Percentiles rank a stretch among this genome's conserved stretches.
phyloP scores from a whole-genome alignment of 1,140 invertebrate species.

The Papilio glaucus region DNA sequence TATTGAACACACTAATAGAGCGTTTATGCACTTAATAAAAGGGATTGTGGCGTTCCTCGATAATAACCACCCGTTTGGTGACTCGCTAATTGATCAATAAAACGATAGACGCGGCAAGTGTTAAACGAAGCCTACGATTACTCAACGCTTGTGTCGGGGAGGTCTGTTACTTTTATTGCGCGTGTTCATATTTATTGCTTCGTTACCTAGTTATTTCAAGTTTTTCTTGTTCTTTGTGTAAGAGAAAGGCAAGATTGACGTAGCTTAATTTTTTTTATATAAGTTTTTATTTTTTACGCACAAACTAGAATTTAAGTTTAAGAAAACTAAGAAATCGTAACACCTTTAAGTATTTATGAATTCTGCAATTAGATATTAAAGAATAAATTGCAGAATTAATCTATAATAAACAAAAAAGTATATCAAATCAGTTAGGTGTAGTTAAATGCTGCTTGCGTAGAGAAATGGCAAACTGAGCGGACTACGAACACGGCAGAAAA shows the following conservation, averaged over 20 bases:
- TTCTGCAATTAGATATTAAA: no score
- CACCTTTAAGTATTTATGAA: no score
- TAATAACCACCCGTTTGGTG: conserved; percentile 21
- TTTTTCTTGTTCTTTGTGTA: conserved; percentile 14
- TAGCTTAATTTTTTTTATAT: not conserved
- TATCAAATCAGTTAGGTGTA: no score
- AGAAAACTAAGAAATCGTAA: no score
- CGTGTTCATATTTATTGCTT: conserved; percentile 19
- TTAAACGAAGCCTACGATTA: conserved; percentile 22
- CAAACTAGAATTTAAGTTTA: no score
- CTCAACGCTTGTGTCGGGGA: conserved; percentile 11
- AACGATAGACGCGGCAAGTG: conserved; percentile 18
- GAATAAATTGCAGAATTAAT: no score
- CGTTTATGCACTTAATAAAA: conserved; percentile 16
- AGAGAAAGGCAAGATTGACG: not conserved
- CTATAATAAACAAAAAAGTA: no score
- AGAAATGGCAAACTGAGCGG: no score
- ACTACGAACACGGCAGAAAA: no score
- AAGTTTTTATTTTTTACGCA: no score
- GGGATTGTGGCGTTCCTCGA: conserved; percentile 8
- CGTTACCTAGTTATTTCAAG: conserved; percentile 15
- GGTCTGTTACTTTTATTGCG: conserved; percentile 15
- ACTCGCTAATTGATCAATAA: conserved; percentile 35
- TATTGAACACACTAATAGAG: conserved; percentile 3
- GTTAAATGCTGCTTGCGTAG: no score